phyloP scores from a whole-genome alignment of 1,140 invertebrate genomes.

The Druon quercuslanigerum region DNA sequence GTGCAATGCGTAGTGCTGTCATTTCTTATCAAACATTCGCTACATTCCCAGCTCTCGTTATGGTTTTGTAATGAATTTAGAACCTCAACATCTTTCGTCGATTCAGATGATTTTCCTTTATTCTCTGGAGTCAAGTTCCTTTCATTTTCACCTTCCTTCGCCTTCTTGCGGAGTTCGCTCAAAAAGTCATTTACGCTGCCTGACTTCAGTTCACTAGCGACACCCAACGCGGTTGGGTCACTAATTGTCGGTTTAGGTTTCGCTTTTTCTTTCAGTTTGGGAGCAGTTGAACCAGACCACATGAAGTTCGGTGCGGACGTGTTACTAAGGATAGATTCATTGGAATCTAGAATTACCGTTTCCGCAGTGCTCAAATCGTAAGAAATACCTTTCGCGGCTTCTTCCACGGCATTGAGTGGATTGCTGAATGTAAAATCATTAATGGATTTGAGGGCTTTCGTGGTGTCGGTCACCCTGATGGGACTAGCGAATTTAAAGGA shows the following conservation, averaged over 20 bases:
- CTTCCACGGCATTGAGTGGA: slow-evolving; percentile 65
- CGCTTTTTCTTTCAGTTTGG: slow-evolving; percentile 60
- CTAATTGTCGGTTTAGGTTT: slow-evolving; percentile 43
- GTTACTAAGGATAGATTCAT: slow-evolving; percentile 30
- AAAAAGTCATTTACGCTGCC: slow-evolving; percentile 68
- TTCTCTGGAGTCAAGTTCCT: slow-evolving; percentile 29
- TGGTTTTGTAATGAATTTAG: background rate
- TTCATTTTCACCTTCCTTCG: slow-evolving; percentile 38
- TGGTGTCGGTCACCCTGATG: slow-evolving; percentile 60
- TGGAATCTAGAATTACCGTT: slow-evolving; percentile 46
- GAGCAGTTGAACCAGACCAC: slow-evolving; percentile 60
- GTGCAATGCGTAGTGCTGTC: slow-evolving; percentile 61
- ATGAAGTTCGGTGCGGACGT: slow-evolving; percentile 60
- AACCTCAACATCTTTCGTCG: slow-evolving; percentile 40
- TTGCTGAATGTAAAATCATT: slow-evolving; percentile 78
- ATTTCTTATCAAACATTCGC: slow-evolving; percentile 70
- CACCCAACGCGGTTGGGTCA: slow-evolving; percentile 30
- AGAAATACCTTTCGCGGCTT: slow-evolving; percentile 39
- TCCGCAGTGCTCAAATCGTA: slow-evolving; percentile 38
- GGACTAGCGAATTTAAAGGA: slow-evolving; percentile 70
- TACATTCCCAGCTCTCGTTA: slow-evolving; percentile 74
- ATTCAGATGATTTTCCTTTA: slow-evolving; percentile 53
- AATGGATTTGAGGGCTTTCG: slow-evolving; percentile 65
- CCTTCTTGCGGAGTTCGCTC: slow-evolving; percentile 29
- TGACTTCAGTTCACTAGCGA: slow-evolving; percentile 54